Conservation (phyloP, 23 tunicate species). For the Botrylloides violaceus region DNA sequence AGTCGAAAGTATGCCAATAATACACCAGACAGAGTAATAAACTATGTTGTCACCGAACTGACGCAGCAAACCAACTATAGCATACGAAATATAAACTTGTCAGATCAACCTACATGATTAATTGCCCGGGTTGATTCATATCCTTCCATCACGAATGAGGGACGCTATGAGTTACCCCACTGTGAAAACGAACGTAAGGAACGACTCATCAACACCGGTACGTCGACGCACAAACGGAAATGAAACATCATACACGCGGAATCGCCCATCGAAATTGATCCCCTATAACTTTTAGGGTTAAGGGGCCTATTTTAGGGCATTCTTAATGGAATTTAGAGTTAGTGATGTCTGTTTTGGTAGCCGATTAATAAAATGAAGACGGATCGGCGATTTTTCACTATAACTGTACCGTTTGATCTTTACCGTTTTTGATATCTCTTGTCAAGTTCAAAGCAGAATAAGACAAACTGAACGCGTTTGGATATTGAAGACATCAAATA, state of each 20-base stretch:
- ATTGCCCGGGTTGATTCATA: background rate
- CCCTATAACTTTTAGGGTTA: no score
- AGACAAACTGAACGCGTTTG: background rate
- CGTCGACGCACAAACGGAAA: no score
- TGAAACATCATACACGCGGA: no score
- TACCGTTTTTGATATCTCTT: background rate
- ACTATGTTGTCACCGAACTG: background rate
- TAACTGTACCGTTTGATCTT: background rate
- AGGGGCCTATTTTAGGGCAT: no score
- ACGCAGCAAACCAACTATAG: background rate
- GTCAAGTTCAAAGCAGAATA: background rate
- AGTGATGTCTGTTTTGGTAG: background rate
- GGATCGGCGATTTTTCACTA: background rate
- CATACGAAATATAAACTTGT: background rate
- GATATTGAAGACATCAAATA: background rate
- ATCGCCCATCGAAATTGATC: no score
- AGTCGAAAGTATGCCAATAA: background rate
- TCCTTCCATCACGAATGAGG: background rate
- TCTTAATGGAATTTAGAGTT: no score
- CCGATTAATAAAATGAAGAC: background rate
- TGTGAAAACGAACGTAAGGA: no score
- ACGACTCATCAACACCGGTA: no score
- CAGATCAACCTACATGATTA: conserved; percentile 1
- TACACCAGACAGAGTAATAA: background rate
- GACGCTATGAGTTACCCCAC: background rate